A percentile compares a stretch with the other conserved stretches of the same genome.
Evolutionary conservation across 2,888 invertebrate species (phyloP).

Genomic region (Pyrochroa serraticornis): DNA sequence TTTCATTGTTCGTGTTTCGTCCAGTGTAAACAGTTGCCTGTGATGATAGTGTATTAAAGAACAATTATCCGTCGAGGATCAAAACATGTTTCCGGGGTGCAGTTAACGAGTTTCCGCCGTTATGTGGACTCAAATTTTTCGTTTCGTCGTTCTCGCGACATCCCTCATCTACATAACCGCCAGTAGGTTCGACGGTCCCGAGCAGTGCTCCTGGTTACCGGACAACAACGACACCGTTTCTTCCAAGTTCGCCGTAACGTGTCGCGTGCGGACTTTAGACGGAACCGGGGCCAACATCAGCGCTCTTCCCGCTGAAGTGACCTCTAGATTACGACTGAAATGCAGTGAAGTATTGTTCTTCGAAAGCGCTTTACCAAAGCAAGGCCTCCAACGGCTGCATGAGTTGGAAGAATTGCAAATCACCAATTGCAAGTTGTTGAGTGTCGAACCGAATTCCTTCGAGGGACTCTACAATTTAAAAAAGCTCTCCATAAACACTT

Average conservation of each 20-base stretch:
- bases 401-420: slow-evolving; percentile 78
- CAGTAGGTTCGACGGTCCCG: slow-evolving; percentile 56
- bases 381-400: slow-evolving; percentile 71
- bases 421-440: slow-evolving; percentile 79
- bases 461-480: slow-evolving; percentile 80
- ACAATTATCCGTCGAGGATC: not conserved
- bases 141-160: slow-evolving; percentile 45
- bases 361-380: slow-evolving; percentile 76
- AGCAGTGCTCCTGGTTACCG: slow-evolving; percentile 59
- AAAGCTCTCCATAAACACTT: slow-evolving; percentile 77
- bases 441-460: slow-evolving; percentile 78
- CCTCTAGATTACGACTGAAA: slow-evolving; percentile 73
- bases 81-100: too few species aligned
- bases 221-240: slow-evolving; percentile 60
- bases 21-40: slow-evolving; percentile 20
- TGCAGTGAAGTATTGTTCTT: slow-evolving; percentile 80
- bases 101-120: slow-evolving; percentile 48
- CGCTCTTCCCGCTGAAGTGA: slow-evolving; percentile 71
- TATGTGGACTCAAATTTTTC: slow-evolving; percentile 60
- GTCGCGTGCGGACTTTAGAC: slow-evolving; percentile 74
- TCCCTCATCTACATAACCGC: slow-evolving; percentile 37
- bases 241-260: slow-evolving; percentile 64
- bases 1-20: slow-evolving; percentile 14
- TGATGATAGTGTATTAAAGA: slow-evolving; percentile 24
- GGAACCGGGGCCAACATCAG: slow-evolving; percentile 71